These are phyloP conservation scores for Zaprionus obscuricornis DNA, from an alignment of 2,888 invertebrate genomes.

Conservation along the genomic window DNA sequence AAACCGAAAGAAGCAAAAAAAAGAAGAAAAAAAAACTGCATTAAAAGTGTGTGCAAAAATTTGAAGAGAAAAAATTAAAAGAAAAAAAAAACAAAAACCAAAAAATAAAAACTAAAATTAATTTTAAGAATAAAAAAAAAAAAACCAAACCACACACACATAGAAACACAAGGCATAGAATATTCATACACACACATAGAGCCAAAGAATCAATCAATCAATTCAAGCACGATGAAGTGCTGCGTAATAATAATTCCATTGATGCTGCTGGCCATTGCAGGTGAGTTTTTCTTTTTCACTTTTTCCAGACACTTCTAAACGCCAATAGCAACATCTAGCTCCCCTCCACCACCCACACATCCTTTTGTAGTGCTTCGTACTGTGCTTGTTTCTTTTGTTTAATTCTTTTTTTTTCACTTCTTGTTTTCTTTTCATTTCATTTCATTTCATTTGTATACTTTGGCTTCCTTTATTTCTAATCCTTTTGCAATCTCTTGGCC, in stretches of 20 bases:
- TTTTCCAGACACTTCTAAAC: no score
- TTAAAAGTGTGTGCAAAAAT: constrained; percentile 5
- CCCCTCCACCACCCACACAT: no score
- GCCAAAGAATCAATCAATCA: constrained; percentile 13
- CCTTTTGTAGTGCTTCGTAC: no score
- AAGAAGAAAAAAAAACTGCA: constrained; percentile 13
- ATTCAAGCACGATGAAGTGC: constrained; percentile 55
- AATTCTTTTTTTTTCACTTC: no score
- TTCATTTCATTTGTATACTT: no score
- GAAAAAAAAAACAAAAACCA: neutral
- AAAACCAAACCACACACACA: neutral
- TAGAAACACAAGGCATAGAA: neutral
- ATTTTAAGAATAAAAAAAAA: neutral
- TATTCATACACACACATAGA: neutral
- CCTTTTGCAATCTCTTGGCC: no score
- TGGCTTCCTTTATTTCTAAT: no score
- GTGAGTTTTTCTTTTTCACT: constrained; percentile 47
- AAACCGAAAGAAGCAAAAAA: no score
- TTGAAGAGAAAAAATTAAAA: neutral
- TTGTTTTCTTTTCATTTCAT: no score
- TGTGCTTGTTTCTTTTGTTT: no score
- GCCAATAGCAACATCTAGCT: no score
- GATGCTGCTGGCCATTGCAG: constrained; percentile 64
- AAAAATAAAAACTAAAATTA: constrained; percentile 1
- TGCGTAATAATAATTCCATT: constrained; percentile 51